Conservation (phyloP, 2,113 vertebrate genomes). For the Atrichornis clamosus region DNA sequence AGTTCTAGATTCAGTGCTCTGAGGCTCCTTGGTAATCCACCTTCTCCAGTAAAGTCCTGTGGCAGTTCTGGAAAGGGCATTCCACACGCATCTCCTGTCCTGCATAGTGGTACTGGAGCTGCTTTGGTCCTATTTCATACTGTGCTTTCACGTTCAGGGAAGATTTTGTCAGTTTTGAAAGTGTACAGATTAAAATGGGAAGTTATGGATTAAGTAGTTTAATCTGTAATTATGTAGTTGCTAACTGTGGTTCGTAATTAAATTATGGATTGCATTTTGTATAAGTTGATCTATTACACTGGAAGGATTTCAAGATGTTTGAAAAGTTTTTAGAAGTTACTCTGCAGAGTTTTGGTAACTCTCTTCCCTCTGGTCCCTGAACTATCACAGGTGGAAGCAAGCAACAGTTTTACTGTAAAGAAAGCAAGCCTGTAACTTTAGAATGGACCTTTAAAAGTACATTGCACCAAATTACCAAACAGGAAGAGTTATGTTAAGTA, state of each 20-base stretch:
- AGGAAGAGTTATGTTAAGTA: background rate
- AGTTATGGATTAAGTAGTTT: background rate
- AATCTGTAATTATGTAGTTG: background rate
- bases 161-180: background rate
- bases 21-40: too few species aligned
- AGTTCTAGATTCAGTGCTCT: too few species aligned
- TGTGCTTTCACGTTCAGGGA: background rate
- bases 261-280: background rate
- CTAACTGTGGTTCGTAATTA: background rate
- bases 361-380: background rate
- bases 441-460: background rate
- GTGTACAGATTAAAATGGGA: background rate
- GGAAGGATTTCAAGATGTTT: background rate
- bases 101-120: background rate
- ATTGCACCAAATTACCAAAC: background rate
- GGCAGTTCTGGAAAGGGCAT: background rate
- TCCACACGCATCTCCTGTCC: background rate
- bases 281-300: background rate
- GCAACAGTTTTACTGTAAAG: background rate
- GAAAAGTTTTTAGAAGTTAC: background rate
- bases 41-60: too few species aligned
- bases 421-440: background rate
- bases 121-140: background rate
- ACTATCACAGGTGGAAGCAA: background rate
- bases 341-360: background rate